These are phyloP conservation scores for Brachirus orientalis DNA, from an alignment of 2,113 vertebrate species.

Conservation along the genomic window DNA sequence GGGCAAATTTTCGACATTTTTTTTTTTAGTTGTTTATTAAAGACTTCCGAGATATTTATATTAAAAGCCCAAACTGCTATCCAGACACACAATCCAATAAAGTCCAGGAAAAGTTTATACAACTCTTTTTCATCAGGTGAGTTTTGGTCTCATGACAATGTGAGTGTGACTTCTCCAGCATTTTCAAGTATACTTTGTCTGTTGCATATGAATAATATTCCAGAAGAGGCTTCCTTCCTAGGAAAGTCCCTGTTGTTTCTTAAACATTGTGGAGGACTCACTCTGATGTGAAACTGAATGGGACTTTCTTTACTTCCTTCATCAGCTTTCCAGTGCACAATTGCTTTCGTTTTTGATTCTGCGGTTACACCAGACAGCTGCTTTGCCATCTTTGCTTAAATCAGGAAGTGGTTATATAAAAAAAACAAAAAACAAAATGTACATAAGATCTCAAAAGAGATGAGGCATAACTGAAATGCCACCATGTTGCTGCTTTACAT, in stretches of 20 bases:
- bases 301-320: conserved; percentile 1
- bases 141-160: too few relatives aligned
- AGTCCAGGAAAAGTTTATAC: too few relatives aligned
- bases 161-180: neutral
- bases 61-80: too few relatives aligned
- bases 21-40: too few relatives aligned
- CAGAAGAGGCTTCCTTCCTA: neutral
- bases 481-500: too few relatives aligned
- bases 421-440: neutral
- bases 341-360: neutral
- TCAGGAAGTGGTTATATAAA: conserved; percentile 8
- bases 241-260: conserved; percentile 25
- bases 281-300: neutral
- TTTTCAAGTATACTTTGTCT: neutral
- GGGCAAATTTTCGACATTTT: too few relatives aligned
- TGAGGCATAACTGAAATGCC: neutral
- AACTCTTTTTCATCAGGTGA: too few relatives aligned
- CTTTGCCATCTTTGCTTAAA: neutral
- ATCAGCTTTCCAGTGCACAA: neutral
- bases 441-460: neutral
- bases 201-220: neutral
- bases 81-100: too few relatives aligned
- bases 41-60: too few relatives aligned
- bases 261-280: rapidly evolving
- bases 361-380: conserved; percentile 12